Evolutionary conservation across 2,113 vertebrate genomes (phyloP).

Genomic region (Zosterops borbonicus): DNA sequence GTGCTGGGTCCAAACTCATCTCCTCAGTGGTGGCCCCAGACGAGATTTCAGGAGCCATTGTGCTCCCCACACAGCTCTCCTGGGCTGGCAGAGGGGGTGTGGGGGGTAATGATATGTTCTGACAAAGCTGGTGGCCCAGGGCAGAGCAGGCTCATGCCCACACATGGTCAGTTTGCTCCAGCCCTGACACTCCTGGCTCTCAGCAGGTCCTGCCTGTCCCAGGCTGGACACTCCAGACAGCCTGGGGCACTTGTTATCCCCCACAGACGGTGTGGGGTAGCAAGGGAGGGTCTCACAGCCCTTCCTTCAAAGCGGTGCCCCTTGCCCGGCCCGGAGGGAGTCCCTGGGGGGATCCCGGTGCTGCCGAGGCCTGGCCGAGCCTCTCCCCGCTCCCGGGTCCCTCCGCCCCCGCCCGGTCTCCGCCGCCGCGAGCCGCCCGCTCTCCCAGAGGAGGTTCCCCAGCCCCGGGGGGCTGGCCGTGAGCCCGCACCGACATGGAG

Average conservation of each 20-base stretch:
- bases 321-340: not conserved
- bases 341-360: not conserved
- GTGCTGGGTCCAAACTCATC: not conserved
- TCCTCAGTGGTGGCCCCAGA: not conserved
- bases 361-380: not conserved
- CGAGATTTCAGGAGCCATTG: not conserved
- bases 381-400: not conserved
- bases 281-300: rapidly evolving
- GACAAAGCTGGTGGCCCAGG: not conserved
- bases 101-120: rapidly evolving
- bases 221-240: rapidly evolving
- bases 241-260: rapidly evolving
- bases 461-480: conserved; percentile 55
- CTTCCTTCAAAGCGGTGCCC: not conserved
- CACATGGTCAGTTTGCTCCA: rapidly evolving
- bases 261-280: rapidly evolving
- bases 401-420: conserved; percentile 13
- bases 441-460: conserved; percentile 48
- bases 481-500: conserved; percentile 52
- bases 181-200: rapidly evolving
- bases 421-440: not conserved
- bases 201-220: not conserved
- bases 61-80: rapidly evolving
- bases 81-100: not conserved
- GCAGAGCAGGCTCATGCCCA: not conserved